Evolutionary conservation across 2,888 invertebrate genomes (phyloP).

Genomic region (Stenichneumon culpator): DNA sequence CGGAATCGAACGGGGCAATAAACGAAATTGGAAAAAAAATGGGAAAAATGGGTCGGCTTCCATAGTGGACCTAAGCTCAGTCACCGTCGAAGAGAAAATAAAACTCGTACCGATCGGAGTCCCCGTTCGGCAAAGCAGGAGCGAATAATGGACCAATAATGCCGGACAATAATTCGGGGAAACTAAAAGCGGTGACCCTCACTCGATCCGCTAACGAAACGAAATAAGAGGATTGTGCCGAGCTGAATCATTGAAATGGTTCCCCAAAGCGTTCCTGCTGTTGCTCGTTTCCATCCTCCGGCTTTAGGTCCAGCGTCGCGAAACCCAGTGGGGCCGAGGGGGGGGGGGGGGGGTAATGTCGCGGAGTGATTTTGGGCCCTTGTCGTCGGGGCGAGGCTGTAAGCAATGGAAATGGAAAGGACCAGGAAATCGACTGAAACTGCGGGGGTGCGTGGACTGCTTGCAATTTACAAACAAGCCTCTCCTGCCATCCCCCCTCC

Average conservation of each 20-base stretch:
- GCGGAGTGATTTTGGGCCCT: slow-evolving; percentile 28
- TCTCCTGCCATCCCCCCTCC: slow-evolving; percentile 21
- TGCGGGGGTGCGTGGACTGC: slow-evolving; percentile 64
- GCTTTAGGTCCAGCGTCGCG: slow-evolving; percentile 20
- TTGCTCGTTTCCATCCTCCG: slow-evolving; percentile 9
- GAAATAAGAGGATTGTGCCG: slow-evolving; percentile 80
- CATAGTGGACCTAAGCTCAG: neutral
- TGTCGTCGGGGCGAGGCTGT: slow-evolving; percentile 20
- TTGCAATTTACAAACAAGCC: slow-evolving; percentile 59
- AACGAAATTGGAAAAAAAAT: neutral
- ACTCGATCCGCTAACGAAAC: slow-evolving; percentile 80
- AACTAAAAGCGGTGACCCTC: slow-evolving; percentile 48
- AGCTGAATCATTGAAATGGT: slow-evolving; percentile 55
- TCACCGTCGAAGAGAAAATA: neutral
- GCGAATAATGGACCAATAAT: slow-evolving; percentile 38
- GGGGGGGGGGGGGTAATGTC: slow-evolving; percentile 19
- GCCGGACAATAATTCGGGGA: slow-evolving; percentile 49
- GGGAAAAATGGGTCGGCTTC: neutral
- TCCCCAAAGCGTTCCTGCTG: slow-evolving; percentile 12
- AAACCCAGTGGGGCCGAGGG: neutral
- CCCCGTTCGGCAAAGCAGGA: neutral
- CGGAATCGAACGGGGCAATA: neutral
- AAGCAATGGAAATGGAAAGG: slow-evolving; percentile 31
- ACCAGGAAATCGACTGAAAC: slow-evolving; percentile 33
- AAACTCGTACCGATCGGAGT: neutral